Conservation (phyloP, 2,888 invertebrate species). For the Anagyrus pseudococci region DNA sequence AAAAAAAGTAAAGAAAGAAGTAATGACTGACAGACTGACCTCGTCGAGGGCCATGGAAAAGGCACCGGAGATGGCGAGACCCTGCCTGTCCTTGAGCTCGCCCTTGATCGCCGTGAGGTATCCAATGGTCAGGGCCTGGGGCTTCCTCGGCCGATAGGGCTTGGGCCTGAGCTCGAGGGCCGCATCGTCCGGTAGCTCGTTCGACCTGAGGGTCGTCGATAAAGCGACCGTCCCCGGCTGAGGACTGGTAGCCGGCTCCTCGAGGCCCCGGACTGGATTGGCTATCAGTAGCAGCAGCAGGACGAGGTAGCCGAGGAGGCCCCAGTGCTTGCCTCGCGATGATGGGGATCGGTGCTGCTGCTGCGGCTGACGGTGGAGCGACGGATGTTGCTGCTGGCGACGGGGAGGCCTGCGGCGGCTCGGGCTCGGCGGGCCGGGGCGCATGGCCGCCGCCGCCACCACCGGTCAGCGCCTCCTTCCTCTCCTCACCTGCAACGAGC, state of each 20-base stretch:
- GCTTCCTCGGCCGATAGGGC: slow-evolving; percentile 38
- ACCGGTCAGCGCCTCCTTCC: slow-evolving; percentile 60
- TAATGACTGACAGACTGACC: slow-evolving; percentile 62
- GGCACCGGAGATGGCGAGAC: slow-evolving; percentile 89
- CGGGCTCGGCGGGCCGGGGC: slow-evolving; percentile 66
- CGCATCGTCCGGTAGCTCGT: slow-evolving; percentile 35
- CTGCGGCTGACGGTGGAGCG: slow-evolving; percentile 11
- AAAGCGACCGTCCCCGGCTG: slow-evolving; percentile 36
- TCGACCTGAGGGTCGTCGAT: slow-evolving; percentile 37
- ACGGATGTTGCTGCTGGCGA: slow-evolving; percentile 49
- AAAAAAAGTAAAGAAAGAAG: background rate
- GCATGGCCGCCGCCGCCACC: slow-evolving; percentile 69
- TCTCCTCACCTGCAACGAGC: slow-evolving; percentile 54
- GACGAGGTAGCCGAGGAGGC: slow-evolving; percentile 64
- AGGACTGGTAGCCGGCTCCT: slow-evolving; percentile 45
- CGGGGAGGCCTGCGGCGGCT: slow-evolving; percentile 63
- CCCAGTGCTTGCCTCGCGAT: slow-evolving; percentile 34
- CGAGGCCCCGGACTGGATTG: slow-evolving; percentile 44
- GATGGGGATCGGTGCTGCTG: slow-evolving; percentile 6
- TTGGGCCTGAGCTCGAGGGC: too few relatives aligned
- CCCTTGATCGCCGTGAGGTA: slow-evolving; percentile 86
- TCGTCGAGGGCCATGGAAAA: slow-evolving; percentile 86
- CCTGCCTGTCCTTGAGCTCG: slow-evolving; percentile 79
- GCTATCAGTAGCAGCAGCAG: slow-evolving; percentile 70
- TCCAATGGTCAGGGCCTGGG: slow-evolving; percentile 75